These are phyloP conservation scores for Drosophila fulvimacula DNA, from an alignment of 2,888 invertebrate genomes.

Conservation along the genomic window DNA sequence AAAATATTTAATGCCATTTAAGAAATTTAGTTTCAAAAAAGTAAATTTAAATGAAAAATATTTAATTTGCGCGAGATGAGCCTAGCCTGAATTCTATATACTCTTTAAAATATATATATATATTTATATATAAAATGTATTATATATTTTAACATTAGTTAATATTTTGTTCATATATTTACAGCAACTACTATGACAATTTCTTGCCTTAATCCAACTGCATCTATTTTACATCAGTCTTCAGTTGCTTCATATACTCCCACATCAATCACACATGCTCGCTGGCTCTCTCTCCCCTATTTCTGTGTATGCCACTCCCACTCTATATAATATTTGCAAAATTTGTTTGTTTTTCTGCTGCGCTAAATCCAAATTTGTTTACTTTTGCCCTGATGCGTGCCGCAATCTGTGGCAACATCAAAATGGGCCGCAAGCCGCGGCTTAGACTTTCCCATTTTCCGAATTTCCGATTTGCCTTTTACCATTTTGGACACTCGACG, in stretches of 20 bases:
- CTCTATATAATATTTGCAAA: background rate
- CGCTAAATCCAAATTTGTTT: constrained; percentile 31
- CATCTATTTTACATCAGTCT: background rate
- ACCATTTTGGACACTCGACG: constrained; percentile 20
- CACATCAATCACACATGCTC: background rate
- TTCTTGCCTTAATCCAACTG: no score
- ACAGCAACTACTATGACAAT: no score
- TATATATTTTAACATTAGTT: no score
- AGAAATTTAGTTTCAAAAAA: no score
- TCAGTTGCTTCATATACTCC: background rate
- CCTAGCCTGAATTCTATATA: no score
- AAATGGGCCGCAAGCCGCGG: background rate
- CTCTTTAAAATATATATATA: no score
- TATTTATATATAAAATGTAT: no score
- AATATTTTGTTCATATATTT: no score
- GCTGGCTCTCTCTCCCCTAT: accelerated
- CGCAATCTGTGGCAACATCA: constrained; percentile 38
- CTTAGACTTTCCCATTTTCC: background rate
- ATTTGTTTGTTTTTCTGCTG: constrained; percentile 35
- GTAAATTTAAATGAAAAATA: no score
- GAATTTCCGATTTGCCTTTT: background rate
- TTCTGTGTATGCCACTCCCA: background rate
- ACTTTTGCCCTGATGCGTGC: constrained; percentile 13
- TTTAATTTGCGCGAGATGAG: no score
- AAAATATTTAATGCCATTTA: no score